Percentiles rank a stretch among this genome's conserved stretches.
Conservation (phyloP, 2,888 invertebrate genomes). For the Scaptomyza polygonia region DNA sequence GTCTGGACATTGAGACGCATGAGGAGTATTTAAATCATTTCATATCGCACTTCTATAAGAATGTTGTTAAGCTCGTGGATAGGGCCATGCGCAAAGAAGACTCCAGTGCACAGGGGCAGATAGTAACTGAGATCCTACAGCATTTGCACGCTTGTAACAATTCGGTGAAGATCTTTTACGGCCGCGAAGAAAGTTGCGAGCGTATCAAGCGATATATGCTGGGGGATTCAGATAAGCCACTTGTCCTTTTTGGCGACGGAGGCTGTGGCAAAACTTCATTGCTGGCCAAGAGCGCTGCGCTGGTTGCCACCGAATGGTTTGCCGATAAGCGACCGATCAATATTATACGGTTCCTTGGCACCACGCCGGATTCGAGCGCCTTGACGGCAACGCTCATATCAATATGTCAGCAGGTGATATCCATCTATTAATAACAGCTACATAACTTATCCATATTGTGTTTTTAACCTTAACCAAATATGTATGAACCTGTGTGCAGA, state of each 20-base stretch:
- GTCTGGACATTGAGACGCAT: conserved; percentile 95
- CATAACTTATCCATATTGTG: conserved; percentile 27
- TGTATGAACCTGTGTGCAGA: conserved; percentile 85
- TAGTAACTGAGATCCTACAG: conserved; percentile 96
- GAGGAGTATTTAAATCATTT: conserved; percentile 97
- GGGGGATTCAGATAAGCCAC: conserved; percentile 93
- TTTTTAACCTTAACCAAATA: conserved; percentile 34
- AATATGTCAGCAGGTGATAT: conserved; percentile 94
- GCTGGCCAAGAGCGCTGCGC: conserved; percentile 94
- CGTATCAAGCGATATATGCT: conserved; percentile 93
- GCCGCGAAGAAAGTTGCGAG: conserved; percentile 93
- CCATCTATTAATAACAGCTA: conserved; percentile 31
- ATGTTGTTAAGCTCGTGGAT: conserved; percentile 95
- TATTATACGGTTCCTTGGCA: conserved; percentile 96
- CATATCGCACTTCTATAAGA: conserved; percentile 96
- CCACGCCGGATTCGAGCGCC: conserved; percentile 98
- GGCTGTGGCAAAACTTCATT: conserved; percentile 99
- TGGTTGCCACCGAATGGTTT: conserved; percentile 91
- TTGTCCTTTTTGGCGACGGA: conserved; percentile 96
- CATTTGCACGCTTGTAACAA: conserved; percentile 98
- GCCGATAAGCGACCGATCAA: conserved; percentile 91
- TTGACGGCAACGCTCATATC: conserved; percentile 97
- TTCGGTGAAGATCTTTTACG: conserved; percentile 96
- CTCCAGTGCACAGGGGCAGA: conserved; percentile 96
- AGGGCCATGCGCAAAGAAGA: conserved; percentile 98